phyloP scores from a whole-genome alignment of 2,888 invertebrate species.

The Aphodius sticticus region DNA sequence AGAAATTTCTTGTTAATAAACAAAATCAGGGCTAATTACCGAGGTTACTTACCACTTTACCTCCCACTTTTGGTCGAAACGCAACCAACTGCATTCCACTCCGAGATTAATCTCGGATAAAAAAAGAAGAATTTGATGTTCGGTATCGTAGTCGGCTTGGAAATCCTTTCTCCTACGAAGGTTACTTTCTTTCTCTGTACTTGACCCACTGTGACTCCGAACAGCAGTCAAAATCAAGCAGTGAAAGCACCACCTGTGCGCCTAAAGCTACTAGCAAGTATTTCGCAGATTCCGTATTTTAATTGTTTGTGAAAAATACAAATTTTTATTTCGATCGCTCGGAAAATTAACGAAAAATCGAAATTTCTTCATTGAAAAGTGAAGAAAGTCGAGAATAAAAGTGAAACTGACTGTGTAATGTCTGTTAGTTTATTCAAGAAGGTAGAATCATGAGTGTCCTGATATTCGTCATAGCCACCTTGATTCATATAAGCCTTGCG shows the following conservation, averaged over 20 bases:
- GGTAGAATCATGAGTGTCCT: background rate
- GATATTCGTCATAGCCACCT: background rate
- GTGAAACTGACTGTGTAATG: constrained; percentile 8
- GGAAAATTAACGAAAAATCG: background rate
- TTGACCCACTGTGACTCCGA: constrained; percentile 37
- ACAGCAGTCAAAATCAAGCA: constrained; percentile 47
- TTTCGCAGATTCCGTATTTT: constrained; percentile 20
- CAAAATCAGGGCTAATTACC: background rate
- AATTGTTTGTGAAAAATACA: background rate
- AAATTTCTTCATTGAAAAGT: background rate
- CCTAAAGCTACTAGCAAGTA: constrained; percentile 36
- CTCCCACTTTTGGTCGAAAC: background rate
- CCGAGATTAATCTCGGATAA: constrained; percentile 12
- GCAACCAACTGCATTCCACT: background rate
- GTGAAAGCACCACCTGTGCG: constrained; percentile 49
- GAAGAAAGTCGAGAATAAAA: constrained; percentile 9
- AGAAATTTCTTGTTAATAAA: background rate
- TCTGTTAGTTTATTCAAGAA: background rate
- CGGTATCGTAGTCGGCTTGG: constrained; percentile 9
- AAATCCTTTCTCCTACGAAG: constrained; percentile 37
- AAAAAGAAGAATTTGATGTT: constrained; percentile 12
- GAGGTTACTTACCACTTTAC: background rate
- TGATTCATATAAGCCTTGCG: background rate
- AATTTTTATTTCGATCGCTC: background rate
- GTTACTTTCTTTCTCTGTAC: constrained; percentile 37